Evolutionary conservation across 2,888 invertebrate genomes (phyloP), one percentile per base, ranked within the genome.

Genomic region (Drosophila demipolita): DNA sequence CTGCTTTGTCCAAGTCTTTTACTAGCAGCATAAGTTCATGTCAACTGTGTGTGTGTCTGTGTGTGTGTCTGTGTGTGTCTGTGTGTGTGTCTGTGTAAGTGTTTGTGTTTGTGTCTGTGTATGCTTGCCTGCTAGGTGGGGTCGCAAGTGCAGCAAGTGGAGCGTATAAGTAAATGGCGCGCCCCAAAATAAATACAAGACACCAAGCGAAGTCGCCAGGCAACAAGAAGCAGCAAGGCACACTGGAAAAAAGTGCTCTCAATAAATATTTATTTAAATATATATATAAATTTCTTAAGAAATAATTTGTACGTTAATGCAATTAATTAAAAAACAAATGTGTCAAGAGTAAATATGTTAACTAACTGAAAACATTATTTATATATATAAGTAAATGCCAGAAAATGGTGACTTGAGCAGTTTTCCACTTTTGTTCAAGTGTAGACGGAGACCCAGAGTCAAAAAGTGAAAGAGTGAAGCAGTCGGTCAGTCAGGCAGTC

Each of bases 81-180:
- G 9, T 35, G 6, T 52, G 33, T 32, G 11, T 20, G 4, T 35
- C 4, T 62, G 63, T 66, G 62, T n/a, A 54, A 15, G 48, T 23
- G 42, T 52, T n/a, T 52, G 12, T 20, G 52, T 52, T 12, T 32
- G 12, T 20, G 52, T 33, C 29, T 50, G 50, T 32, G 17, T 32
- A n/a, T 29, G 15, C 3, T 9, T 35, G 53, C 35, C 5, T 33
- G 15, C 33, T 20, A 35, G 54, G 64, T 65, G 55, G 71, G 60
- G 66, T 52, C 63, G 71, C 71, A 80, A 80, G 63, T 80, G 81
- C 72, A 70, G 72, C 82, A 82, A 82, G 83, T 82, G 80, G 73
- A 82, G 83, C 82, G 80, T 82, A 77, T 82, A 82, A 83, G 83
- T 82, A 82, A 82, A 82, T 82, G 80, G 83, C 70, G 80, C 80